Percentiles rank a stretch among this genome's conserved stretches.
Evolutionary conservation across 2,888 invertebrate species (phyloP).

Genomic region (Hofmannophila pseudospretella): DNA sequence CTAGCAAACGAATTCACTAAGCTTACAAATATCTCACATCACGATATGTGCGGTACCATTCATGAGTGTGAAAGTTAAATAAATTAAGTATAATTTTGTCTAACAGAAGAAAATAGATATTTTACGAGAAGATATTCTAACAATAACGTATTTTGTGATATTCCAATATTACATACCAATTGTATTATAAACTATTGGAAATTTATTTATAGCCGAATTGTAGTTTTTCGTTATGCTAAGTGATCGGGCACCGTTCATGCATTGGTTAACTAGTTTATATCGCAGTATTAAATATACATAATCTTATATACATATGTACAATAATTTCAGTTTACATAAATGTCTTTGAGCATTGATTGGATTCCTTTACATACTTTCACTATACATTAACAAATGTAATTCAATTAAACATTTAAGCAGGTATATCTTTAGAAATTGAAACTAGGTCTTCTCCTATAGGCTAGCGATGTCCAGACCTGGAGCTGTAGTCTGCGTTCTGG

Average conservation of each 20-base stretch:
- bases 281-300: not conserved
- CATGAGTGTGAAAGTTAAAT: not conserved
- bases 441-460: too few species aligned
- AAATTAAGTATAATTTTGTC: too few species aligned
- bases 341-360: not conserved
- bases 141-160: too few species aligned
- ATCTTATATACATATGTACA: constrained; percentile 25
- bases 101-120: too few species aligned
- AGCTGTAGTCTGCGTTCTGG: too few species aligned
- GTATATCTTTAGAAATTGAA: not conserved
- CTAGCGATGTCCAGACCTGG: too few species aligned
- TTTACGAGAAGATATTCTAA: too few species aligned
- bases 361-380: not conserved
- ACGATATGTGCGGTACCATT: not conserved
- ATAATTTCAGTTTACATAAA: constrained; percentile 16
- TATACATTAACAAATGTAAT: not conserved
- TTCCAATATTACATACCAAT: too few species aligned
- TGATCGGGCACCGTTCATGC: not conserved
- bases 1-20: not conserved
- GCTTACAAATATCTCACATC: not conserved
- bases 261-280: not conserved
- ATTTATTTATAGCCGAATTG: too few species aligned
- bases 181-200: not conserved
- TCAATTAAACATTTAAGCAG: too few species aligned
- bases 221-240: too few species aligned